These are phyloP conservation scores for Rhegmatorhina hoffmannsi DNA, from an alignment of 2,113 vertebrate species.

Conservation along the genomic window DNA sequence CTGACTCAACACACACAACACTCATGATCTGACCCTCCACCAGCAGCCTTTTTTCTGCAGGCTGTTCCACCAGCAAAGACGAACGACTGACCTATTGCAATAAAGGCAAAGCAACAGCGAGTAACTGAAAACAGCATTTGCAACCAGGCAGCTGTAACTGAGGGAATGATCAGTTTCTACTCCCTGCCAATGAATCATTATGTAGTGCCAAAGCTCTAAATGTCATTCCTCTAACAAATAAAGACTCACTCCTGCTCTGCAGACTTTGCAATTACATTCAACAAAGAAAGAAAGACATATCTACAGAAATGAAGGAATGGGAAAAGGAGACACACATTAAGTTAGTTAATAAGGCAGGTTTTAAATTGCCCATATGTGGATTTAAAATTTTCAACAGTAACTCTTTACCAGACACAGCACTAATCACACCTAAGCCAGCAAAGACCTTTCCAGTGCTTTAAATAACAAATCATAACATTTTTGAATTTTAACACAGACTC, in stretches of 20 bases:
- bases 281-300: background rate
- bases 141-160: background rate
- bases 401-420: background rate
- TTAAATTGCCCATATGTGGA: background rate
- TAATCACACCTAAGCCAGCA: background rate
- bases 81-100: conserved; percentile 82
- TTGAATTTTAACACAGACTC: background rate
- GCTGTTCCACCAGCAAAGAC: conserved; percentile 83
- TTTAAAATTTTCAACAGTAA: background rate
- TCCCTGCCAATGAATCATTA: background rate
- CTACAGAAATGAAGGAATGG: background rate
- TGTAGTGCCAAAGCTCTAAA: background rate
- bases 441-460: background rate
- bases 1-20: conserved; percentile 81
- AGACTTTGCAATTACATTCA: background rate
- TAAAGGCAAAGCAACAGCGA: conserved; percentile 30
- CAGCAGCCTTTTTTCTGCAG: conserved; percentile 80
- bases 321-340: background rate
- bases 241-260: background rate
- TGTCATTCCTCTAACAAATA: background rate
- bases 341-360: background rate
- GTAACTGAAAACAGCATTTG: background rate
- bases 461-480: background rate
- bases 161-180: background rate
- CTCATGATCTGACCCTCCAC: conserved; percentile 82